These are phyloP conservation scores for Macrosteles quadrilineatus DNA, from an alignment of 1,140 invertebrate genomes.

Conservation along the genomic window DNA sequence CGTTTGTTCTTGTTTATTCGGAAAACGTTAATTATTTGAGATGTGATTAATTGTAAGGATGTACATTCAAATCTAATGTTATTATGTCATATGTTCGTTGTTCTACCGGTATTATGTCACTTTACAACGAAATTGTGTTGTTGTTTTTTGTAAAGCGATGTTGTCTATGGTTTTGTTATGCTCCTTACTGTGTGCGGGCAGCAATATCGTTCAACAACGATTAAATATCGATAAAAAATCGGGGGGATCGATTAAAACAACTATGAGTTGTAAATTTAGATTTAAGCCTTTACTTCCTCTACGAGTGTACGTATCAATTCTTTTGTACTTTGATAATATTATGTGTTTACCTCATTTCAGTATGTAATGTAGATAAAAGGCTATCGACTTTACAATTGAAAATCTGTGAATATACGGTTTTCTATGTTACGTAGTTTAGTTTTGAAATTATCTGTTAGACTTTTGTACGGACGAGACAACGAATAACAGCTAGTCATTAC, in stretches of 20 bases:
- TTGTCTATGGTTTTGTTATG: constrained; percentile 19
- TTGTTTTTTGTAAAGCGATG: constrained; percentile 9
- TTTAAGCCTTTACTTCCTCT: constrained; percentile 16
- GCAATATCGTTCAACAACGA: constrained; percentile 12
- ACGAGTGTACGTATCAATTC: neutral
- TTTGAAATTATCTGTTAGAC: neutral
- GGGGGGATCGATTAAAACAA: neutral
- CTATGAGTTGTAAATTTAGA: constrained; percentile 8
- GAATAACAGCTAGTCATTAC: neutral
- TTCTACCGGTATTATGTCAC: constrained; percentile 13
- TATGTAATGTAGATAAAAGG: constrained; percentile 4
- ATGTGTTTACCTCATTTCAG: neutral
- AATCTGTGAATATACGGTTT: no score
- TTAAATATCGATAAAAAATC: neutral
- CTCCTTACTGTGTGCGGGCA: constrained; percentile 5
- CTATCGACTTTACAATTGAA: no score
- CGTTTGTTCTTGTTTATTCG: constrained; percentile 22
- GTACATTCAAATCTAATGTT: constrained; percentile 15
- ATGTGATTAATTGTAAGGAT: constrained; percentile 22
- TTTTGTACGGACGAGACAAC: constrained; percentile 8
- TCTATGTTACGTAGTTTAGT: constrained; percentile 2
- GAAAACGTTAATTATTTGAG: constrained; percentile 23
- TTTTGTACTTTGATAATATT: no score
- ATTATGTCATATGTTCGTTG: constrained; percentile 26
- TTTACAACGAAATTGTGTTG: constrained; percentile 28